phyloP scores from a whole-genome alignment of 2,888 invertebrate genomes.

The Ormyrus thymus region DNA sequence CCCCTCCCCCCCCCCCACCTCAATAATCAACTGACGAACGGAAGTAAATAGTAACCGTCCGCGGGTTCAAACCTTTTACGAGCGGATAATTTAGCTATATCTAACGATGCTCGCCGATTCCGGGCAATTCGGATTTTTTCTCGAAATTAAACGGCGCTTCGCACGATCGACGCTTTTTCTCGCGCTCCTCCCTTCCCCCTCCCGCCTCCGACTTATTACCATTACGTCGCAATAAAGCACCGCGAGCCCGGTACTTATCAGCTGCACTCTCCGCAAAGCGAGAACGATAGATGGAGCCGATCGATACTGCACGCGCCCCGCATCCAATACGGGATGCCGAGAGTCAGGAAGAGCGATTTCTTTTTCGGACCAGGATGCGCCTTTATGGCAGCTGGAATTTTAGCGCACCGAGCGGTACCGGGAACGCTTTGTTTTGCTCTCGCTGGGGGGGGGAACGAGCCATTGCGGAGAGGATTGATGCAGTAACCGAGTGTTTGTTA shows the following conservation, averaged over 20 bases:
- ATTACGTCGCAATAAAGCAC: conserved; percentile 67
- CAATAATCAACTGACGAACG: conserved; percentile 31
- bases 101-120: not conserved
- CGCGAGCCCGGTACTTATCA: conserved; percentile 59
- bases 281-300: conserved; percentile 47
- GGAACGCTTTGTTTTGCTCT: not conserved
- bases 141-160: conserved; percentile 61
- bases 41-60: conserved; percentile 26
- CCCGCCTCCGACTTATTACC: conserved; percentile 62
- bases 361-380: too few relatives aligned
- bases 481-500: too few relatives aligned
- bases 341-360: conserved; percentile 50
- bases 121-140: conserved; percentile 50
- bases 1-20: not conserved
- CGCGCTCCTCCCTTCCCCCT: conserved; percentile 24
- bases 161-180: conserved; percentile 57
- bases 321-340: not conserved
- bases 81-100: conserved; percentile 30
- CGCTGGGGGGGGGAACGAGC: too few relatives aligned
- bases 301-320: conserved; percentile 54
- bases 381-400: too few relatives aligned
- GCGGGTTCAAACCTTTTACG: conserved; percentile 29
- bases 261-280: not conserved
- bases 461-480: too few relatives aligned
- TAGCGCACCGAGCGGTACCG: too few relatives aligned